These are phyloP conservation scores for Stichodactyla mertensii DNA, from an alignment of 64 coral and sea anemone species.

Conservation along the genomic window DNA sequence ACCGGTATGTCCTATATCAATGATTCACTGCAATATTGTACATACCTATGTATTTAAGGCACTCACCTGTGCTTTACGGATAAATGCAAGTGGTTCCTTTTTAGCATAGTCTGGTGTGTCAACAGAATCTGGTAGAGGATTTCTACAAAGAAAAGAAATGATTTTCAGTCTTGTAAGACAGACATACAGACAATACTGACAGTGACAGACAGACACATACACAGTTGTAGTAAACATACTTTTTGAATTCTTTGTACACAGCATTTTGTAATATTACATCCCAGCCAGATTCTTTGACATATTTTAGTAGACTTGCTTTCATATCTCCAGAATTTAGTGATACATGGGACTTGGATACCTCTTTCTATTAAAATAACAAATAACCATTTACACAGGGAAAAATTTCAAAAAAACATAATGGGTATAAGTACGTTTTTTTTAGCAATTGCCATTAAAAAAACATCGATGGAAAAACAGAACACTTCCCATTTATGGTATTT, in stretches of 20 bases:
- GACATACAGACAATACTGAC: too few species aligned
- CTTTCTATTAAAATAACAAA: conserved; percentile 42
- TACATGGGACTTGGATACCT: conserved; percentile 70
- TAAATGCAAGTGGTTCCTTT: conserved; percentile 75
- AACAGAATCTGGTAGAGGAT: not conserved
- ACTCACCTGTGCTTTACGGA: conserved; percentile 73
- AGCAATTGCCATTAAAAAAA: too few species aligned
- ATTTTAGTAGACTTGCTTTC: conserved; percentile 54
- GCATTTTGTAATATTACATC: conserved; percentile 74
- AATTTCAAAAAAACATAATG: too few species aligned
- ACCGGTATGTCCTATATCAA: too few species aligned
- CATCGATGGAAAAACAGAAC: too few species aligned
- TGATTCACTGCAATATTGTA: too few species aligned
- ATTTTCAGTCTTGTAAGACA: not conserved
- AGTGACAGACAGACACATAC: not conserved
- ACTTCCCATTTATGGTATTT: too few species aligned
- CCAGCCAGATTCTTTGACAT: conserved; percentile 74
- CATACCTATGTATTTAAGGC: too few species aligned
- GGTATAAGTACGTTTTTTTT: too few species aligned
- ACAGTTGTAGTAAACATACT: conserved; percentile 5
- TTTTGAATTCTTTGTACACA: conserved; percentile 63
- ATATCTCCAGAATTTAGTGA: conserved; percentile 53
- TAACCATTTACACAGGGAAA: too few species aligned
- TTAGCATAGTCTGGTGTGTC: conserved; percentile 26
- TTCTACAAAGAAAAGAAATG: conserved; percentile 21